phyloP scores from a whole-genome alignment of 2,888 invertebrate species.

The Caradrina kadenii region DNA sequence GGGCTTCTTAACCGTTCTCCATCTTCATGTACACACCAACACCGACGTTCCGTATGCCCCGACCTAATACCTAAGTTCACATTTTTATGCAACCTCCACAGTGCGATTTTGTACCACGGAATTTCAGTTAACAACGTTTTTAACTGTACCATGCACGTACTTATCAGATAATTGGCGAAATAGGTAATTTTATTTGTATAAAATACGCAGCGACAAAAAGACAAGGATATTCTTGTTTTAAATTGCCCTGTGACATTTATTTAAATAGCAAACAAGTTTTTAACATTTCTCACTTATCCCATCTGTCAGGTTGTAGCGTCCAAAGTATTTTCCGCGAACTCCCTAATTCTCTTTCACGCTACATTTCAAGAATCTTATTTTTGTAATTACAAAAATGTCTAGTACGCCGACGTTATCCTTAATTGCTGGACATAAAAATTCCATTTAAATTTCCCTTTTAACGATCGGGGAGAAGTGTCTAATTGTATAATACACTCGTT shows the following conservation, averaged over 20 bases:
- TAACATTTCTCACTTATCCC: conserved; percentile 79
- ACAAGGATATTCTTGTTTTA: conserved; percentile 41
- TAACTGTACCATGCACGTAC: neutral
- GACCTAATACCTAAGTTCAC: conserved; percentile 51
- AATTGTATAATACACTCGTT: conserved; percentile 91
- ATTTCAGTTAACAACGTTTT: conserved; percentile 23
- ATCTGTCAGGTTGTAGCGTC: conserved; percentile 81
- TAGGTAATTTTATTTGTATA: neutral
- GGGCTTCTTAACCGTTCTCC: conserved; percentile 86
- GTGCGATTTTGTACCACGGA: conserved; percentile 25
- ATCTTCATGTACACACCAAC: conserved; percentile 79
- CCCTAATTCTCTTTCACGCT: conserved; percentile 90
- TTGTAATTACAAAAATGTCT: conserved; percentile 91
- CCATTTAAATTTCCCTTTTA: conserved; percentile 91
- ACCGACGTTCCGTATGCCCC: conserved; percentile 54
- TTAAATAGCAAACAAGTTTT: conserved; percentile 73
- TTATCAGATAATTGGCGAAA: neutral
- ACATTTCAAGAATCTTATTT: conserved; percentile 91
- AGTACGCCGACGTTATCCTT: conserved; percentile 90
- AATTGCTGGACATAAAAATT: conserved; percentile 91
- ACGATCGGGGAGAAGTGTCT: conserved; percentile 90
- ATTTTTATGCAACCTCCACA: conserved; percentile 59
- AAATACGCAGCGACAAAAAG: conserved; percentile 22
- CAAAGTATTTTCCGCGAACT: conserved; percentile 84
- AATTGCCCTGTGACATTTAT: conserved; percentile 61